Evolutionary conservation across 2,888 invertebrate genomes (phyloP).

Genomic region (Agonopterix alstromeriana): DNA sequence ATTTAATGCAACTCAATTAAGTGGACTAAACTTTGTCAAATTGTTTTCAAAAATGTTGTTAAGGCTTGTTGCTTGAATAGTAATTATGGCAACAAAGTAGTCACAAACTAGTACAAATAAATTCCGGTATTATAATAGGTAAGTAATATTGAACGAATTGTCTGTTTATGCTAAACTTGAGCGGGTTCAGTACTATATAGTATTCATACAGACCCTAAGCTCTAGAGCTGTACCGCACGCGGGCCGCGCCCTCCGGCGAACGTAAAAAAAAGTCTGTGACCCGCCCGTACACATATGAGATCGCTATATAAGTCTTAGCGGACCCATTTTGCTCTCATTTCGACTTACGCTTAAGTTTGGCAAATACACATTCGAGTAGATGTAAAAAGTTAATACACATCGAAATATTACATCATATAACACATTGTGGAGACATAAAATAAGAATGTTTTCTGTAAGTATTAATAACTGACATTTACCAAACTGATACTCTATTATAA

Average conservation of each 20-base stretch:
- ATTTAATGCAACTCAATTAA: too few relatives aligned
- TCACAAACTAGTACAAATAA: too few relatives aligned
- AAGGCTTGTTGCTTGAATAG: too few relatives aligned
- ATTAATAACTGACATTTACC: not conserved
- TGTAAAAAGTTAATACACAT: constrained; percentile 3
- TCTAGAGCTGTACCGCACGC: constrained; percentile 14
- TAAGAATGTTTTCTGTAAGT: constrained; percentile 58
- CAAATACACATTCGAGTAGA: constrained; percentile 40
- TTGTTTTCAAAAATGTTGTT: too few relatives aligned
- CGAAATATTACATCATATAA: constrained; percentile 5
- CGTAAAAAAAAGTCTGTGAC: constrained; percentile 63
- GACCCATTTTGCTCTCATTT: constrained; percentile 72
- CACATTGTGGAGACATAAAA: not conserved
- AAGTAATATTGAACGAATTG: not conserved
- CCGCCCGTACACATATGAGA: constrained; percentile 75
- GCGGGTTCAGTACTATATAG: not conserved
- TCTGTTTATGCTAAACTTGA: not conserved
- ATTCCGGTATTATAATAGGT: too few relatives aligned
- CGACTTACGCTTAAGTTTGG: constrained; percentile 65
- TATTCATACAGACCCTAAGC: not conserved
- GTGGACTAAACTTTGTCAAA: too few relatives aligned
- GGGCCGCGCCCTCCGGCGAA: constrained; percentile 70
- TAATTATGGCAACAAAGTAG: too few relatives aligned
- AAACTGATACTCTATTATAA: too few relatives aligned
- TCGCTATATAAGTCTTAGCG: constrained; percentile 71